Percentiles rank a stretch among this genome's conserved stretches.
phyloP scores from a whole-genome alignment of 1,140 invertebrate genomes.

The Cydia strobilella region DNA sequence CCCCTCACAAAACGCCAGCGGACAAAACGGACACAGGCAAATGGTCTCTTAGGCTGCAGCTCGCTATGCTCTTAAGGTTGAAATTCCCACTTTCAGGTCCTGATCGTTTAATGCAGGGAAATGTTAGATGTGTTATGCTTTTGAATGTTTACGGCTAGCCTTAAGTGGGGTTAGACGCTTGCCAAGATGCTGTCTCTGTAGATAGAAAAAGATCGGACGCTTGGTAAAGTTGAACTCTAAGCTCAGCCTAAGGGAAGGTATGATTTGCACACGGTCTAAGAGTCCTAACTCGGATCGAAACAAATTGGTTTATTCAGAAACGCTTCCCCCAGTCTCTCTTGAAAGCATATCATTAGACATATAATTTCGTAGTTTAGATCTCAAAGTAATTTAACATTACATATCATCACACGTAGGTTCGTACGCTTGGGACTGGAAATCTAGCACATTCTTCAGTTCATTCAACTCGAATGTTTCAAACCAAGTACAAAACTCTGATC shows the following conservation, averaged over 20 bases:
- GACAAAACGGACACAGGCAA: conserved; percentile 77
- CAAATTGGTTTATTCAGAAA: not conserved
- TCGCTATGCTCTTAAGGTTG: not conserved
- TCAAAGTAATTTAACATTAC: conserved; percentile 33
- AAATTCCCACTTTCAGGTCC: conserved; percentile 33
- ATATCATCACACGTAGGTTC: conserved; percentile 29
- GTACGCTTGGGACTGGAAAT: conserved; percentile 36
- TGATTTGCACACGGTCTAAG: conserved; percentile 23
- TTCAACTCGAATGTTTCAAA: conserved; percentile 33
- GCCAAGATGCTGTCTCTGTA: not conserved
- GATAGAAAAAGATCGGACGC: not conserved
- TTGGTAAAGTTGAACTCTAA: not conserved
- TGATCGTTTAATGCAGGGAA: conserved; percentile 33
- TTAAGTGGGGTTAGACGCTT: not conserved
- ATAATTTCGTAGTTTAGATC: conserved; percentile 34
- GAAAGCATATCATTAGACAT: conserved; percentile 28
- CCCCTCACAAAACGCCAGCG: conserved; percentile 81
- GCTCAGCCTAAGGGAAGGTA: not conserved
- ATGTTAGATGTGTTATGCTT: conserved; percentile 11
- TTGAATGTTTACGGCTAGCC: conserved; percentile 14
- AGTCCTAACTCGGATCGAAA: not conserved
- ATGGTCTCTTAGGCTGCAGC: conserved; percentile 67
- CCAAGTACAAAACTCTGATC: conserved; percentile 42
- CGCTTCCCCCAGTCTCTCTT: conserved; percentile 13
- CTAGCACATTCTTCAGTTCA: conserved; percentile 14